These are phyloP conservation scores for Stenodema calcarata DNA, from an alignment of 2,888 invertebrate species.

Conservation along the genomic window DNA sequence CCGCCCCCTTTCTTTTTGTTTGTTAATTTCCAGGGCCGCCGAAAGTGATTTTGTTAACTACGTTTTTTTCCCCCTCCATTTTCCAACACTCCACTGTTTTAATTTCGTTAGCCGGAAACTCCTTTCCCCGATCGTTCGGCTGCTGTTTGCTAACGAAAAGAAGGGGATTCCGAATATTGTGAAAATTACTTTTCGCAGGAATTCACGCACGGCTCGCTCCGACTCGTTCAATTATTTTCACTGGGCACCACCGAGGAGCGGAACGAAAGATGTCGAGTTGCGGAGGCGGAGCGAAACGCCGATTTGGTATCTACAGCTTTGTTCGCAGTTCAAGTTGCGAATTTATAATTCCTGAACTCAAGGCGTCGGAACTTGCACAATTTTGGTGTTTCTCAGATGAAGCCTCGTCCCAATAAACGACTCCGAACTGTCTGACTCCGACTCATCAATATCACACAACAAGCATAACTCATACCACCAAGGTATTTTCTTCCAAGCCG, in stretches of 20 bases:
- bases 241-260: not conserved
- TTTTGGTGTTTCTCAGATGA: no score
- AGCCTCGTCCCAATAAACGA: no score
- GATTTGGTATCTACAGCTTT: no score
- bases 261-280: no score
- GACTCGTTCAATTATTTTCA: not conserved
- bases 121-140: not conserved
- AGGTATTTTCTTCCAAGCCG: no score
- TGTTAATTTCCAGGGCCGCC: not conserved
- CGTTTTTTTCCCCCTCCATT: not conserved
- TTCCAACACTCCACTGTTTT: not conserved
- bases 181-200: not conserved
- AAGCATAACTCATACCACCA: no score
- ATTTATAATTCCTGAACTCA: no score
- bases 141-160: not conserved
- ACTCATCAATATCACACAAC: no score
- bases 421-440: no score
- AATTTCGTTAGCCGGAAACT: not conserved
- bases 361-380: no score
- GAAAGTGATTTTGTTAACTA: constrained; percentile 12
- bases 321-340: no score
- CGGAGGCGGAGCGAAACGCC: no score
- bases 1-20: not conserved
- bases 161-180: not conserved
- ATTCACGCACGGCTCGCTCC: not conserved